phyloP scores from a whole-genome alignment of 2,888 invertebrate species.

The Pardosa pseudoannulata region DNA sequence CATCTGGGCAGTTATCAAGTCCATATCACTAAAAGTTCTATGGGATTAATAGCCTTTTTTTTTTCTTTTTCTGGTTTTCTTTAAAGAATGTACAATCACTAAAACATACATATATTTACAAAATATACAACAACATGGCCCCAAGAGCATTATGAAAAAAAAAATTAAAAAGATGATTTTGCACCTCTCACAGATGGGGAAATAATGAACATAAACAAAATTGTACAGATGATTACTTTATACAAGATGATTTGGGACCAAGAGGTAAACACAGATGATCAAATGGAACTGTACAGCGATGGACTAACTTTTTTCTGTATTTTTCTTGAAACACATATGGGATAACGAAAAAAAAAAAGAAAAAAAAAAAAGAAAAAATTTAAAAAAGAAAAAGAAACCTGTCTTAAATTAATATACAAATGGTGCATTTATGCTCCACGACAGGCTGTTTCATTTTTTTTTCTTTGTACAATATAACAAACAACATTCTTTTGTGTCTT shows the following conservation, averaged over 20 bases:
- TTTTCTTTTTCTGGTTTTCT: conserved; percentile 24
- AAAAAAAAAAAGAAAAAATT: too few relatives aligned
- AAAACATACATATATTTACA: conserved; percentile 72
- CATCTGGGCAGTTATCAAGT: conserved; percentile 69
- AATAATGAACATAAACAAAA: conserved; percentile 28
- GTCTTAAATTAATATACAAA: conserved; percentile 31
- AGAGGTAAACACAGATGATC: conserved; percentile 51
- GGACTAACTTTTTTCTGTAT: conserved; percentile 27
- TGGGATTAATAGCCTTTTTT: conserved; percentile 66
- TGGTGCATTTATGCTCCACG: conserved; percentile 33
- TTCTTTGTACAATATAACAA: conserved; percentile 22
- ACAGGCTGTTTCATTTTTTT: conserved; percentile 45
- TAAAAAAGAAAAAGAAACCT: conserved; percentile 59
- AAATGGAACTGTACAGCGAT: conserved; percentile 66
- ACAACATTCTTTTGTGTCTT: neutral
- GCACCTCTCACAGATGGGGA: conserved; percentile 18
- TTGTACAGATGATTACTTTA: conserved; percentile 54
- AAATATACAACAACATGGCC: conserved; percentile 67
- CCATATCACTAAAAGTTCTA: conserved; percentile 68
- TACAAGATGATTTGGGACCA: conserved; percentile 65
- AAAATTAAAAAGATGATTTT: conserved; percentile 13
- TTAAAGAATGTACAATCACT: conserved; percentile 71
- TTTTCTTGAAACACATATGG: conserved; percentile 40
- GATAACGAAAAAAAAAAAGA: conserved; percentile 64
- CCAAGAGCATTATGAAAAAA: conserved; percentile 34